Conservation (phyloP, 2,888 invertebrate species). For the Liposcelis brunnea region DNA sequence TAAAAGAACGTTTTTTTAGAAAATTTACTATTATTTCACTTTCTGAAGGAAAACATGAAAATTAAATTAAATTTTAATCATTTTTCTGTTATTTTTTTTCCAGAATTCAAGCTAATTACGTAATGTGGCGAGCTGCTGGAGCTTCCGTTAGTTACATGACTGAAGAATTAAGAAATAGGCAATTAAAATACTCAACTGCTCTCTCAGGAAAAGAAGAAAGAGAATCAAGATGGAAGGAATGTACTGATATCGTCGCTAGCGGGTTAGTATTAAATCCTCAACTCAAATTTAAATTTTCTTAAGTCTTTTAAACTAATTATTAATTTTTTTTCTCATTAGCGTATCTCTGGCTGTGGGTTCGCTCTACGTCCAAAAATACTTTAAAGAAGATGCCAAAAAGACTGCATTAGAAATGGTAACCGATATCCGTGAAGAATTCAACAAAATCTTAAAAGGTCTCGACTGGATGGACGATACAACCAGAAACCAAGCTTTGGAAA, state of each 20-base stretch:
- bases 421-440: constrained; percentile 67
- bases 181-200: constrained; percentile 62
- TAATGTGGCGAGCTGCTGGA: constrained; percentile 78
- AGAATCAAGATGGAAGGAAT: constrained; percentile 84
- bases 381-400: constrained; percentile 66
- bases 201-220: constrained; percentile 69
- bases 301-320: constrained; percentile 2
- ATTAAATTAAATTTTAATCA: too few relatives aligned
- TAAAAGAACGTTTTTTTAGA: too few relatives aligned
- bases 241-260: constrained; percentile 60
- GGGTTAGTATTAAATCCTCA: constrained; percentile 32
- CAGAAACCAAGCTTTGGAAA: constrained; percentile 51
- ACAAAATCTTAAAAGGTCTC: constrained; percentile 55
- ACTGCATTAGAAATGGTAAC: constrained; percentile 76
- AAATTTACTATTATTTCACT: too few relatives aligned
- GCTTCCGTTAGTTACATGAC: constrained; percentile 66
- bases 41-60: too few relatives aligned
- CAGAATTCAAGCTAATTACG: constrained; percentile 70
- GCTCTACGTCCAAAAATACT: constrained; percentile 72
- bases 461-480: constrained; percentile 90
- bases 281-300: constrained; percentile 4
- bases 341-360: constrained; percentile 41
- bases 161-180: constrained; percentile 57
- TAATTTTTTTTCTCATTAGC: too few relatives aligned
- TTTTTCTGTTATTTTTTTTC: too few relatives aligned